Conservation (phyloP, 1,140 invertebrate species). For the Caenorhabditis briggsae region DNA sequence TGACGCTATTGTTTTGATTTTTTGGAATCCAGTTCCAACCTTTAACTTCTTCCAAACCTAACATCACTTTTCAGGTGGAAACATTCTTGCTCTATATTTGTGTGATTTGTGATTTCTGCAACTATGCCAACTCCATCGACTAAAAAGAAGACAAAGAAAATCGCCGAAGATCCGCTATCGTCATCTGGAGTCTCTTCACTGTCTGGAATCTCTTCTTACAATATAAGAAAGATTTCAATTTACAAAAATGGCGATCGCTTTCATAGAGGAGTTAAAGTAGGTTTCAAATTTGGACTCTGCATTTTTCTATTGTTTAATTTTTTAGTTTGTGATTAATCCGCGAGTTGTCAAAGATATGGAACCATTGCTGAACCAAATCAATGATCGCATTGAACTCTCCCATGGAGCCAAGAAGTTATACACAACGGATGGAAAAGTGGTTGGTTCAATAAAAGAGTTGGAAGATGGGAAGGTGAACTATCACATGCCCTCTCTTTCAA, state of each 20-base stretch:
- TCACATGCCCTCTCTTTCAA: too few relatives aligned
- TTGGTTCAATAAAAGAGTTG: constrained; percentile 39
- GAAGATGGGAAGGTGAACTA: constrained; percentile 48
- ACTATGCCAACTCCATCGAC: constrained; percentile 35
- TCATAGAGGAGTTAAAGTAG: constrained; percentile 47
- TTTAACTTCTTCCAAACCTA: not conserved
- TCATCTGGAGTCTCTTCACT: constrained; percentile 44
- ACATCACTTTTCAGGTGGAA: constrained; percentile 14
- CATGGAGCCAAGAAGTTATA: constrained; percentile 52
- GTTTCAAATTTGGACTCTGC: too few relatives aligned
- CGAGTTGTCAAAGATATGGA: constrained; percentile 37
- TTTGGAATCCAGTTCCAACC: too few relatives aligned
- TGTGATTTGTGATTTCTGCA: not conserved
- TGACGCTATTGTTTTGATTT: too few relatives aligned
- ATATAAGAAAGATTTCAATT: constrained; percentile 37
- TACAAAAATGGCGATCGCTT: constrained; percentile 44
- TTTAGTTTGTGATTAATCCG: constrained; percentile 50
- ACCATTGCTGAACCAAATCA: constrained; percentile 25
- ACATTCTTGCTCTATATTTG: not conserved
- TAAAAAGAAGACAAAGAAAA: constrained; percentile 18
- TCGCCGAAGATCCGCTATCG: constrained; percentile 7
- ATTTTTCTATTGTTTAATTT: not conserved
- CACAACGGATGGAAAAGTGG: constrained; percentile 41
- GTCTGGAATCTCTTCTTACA: constrained; percentile 29
- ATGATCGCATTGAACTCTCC: constrained; percentile 40